phyloP scores from a whole-genome alignment of 2,113 vertebrate species.

The Pelusios castaneus region DNA sequence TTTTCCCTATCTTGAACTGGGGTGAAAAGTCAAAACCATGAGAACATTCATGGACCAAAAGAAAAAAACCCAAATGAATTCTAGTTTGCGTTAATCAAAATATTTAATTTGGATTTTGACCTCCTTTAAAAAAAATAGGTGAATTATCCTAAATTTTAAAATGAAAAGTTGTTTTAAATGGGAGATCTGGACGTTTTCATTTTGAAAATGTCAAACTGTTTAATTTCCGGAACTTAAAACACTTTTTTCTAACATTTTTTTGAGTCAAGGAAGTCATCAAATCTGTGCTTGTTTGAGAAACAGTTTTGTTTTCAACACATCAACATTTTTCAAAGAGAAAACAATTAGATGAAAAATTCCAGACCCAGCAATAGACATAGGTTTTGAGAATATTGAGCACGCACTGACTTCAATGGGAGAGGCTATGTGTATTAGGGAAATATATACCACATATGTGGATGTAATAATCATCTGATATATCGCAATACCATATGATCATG shows the following conservation, averaged over 20 bases:
- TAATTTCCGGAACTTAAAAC: not conserved
- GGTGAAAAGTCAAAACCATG: not conserved
- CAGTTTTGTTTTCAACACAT: not conserved
- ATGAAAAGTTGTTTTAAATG: not conserved
- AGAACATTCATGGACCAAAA: not conserved
- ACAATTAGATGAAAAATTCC: not conserved
- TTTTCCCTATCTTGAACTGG: not conserved
- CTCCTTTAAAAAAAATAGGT: not conserved
- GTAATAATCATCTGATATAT: not conserved
- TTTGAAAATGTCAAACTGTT: not conserved
- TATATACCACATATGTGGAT: not conserved
- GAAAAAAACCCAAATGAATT: not conserved
- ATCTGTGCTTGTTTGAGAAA: not conserved
- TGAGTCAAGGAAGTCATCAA: not conserved
- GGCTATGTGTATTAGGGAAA: not conserved
- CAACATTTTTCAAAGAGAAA: not conserved
- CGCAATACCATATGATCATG: not conserved
- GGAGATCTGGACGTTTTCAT: not conserved
- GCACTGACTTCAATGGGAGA: not conserved
- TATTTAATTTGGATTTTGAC: not conserved
- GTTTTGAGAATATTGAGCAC: not conserved
- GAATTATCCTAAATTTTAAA: not conserved
- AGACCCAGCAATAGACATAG: not conserved
- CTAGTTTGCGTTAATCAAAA: not conserved
- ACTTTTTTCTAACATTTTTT: not conserved